Conservation (phyloP, 2,888 invertebrate species). For the Pilophorus perplexus region DNA sequence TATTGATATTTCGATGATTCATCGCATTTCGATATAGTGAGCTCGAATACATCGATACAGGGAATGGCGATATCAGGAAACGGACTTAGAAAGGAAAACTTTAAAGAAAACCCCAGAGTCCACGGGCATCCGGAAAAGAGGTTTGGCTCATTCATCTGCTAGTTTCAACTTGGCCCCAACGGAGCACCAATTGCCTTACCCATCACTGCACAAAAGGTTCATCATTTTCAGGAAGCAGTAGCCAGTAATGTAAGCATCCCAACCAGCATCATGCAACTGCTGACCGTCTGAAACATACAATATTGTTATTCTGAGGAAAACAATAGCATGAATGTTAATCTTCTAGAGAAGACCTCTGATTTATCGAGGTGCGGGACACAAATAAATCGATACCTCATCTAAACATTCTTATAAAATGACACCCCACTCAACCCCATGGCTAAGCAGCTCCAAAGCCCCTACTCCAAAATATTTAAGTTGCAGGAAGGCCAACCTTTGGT, state of each 20-base stretch:
- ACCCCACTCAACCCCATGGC: no score
- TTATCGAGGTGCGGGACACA: no score
- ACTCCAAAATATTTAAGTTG: no score
- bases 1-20: no score
- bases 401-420: no score
- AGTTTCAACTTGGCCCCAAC: not conserved
- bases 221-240: slow-evolving; percentile 65
- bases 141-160: not conserved
- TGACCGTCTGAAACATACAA: slow-evolving; percentile 1
- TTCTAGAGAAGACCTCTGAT: no score
- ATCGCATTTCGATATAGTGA: no score
- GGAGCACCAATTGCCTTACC: slow-evolving; percentile 11
- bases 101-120: not conserved
- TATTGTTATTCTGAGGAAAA: not conserved
- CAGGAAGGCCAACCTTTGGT: no score
- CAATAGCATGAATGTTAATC: not conserved
- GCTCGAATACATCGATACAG: no score
- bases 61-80: not conserved
- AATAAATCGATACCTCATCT: no score
- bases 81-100: not conserved
- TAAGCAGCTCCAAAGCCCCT: no score
- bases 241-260: slow-evolving; percentile 77
- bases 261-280: slow-evolving; percentile 71
- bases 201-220: not conserved
- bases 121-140: not conserved